These are phyloP conservation scores for Brachirus orientalis DNA, from an alignment of 2,113 vertebrate species.

Conservation along the genomic window DNA sequence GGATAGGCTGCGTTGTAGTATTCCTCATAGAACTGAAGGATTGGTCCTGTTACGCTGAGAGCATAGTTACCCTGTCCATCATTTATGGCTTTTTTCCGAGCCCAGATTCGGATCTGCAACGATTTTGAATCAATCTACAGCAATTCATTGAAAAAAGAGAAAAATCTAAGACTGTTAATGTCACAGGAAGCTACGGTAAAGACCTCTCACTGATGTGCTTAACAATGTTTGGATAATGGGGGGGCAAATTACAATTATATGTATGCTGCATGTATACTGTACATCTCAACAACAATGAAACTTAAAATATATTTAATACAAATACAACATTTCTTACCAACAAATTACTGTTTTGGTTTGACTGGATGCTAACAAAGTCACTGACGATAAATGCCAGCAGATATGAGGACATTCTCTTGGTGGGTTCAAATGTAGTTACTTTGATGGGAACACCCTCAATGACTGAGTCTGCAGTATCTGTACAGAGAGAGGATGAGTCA, in stretches of 20 bases:
- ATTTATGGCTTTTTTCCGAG: slow-evolving; percentile 80
- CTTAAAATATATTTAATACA: neutral
- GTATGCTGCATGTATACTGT: neutral
- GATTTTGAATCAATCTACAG: neutral
- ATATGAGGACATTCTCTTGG: slow-evolving; percentile 92
- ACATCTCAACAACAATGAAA: neutral
- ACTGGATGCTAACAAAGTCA: slow-evolving; percentile 51
- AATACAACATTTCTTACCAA: slow-evolving; percentile 73
- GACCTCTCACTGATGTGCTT: neutral
- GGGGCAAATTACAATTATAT: neutral
- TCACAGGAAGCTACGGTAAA: neutral
- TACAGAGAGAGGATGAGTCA: slow-evolving; percentile 1
- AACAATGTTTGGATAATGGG: neutral
- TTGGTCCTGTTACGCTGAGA: slow-evolving; percentile 79
- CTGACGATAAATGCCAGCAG: slow-evolving; percentile 92
- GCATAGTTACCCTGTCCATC: slow-evolving; percentile 82
- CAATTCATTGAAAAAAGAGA: accelerated
- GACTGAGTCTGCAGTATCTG: slow-evolving; percentile 27
- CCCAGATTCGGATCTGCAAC: slow-evolving; percentile 91
- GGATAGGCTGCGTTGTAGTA: slow-evolving; percentile 87
- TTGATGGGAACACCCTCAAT: accelerated
- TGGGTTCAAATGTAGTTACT: slow-evolving; percentile 79
- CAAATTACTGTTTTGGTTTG: accelerated
- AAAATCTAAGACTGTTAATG: neutral
- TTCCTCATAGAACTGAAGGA: slow-evolving; percentile 84